Evolutionary conservation across 2,113 vertebrate species (phyloP).

Genomic region (Silurus meridionalis): DNA sequence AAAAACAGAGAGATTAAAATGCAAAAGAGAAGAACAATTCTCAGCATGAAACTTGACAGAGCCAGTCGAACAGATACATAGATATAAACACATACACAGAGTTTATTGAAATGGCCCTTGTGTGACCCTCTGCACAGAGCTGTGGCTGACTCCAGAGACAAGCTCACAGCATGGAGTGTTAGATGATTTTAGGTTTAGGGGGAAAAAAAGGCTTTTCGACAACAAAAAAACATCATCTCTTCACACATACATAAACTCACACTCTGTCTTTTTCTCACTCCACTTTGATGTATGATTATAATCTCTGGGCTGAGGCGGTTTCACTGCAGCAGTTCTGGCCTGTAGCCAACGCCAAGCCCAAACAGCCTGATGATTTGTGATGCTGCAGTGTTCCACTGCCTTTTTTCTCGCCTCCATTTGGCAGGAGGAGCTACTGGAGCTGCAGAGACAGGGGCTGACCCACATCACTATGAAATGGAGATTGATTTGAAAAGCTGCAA

Average conservation of each 20-base stretch:
- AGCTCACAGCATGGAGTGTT: slow-evolving; percentile 21
- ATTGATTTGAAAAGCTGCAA: slow-evolving; percentile 29
- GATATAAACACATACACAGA: background rate
- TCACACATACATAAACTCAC: slow-evolving; percentile 25
- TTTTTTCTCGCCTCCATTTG: slow-evolving; percentile 22
- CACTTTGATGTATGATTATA: slow-evolving; percentile 52
- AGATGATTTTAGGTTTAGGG: slow-evolving; percentile 19
- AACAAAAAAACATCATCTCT: slow-evolving; percentile 13
- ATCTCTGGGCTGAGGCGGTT: slow-evolving; percentile 41
- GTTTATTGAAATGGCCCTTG: background rate
- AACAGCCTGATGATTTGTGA: slow-evolving; percentile 50
- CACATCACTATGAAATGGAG: slow-evolving; percentile 25
- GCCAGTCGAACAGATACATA: background rate
- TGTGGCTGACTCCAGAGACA: background rate
- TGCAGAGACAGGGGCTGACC: slow-evolving; percentile 28
- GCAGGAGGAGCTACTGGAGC: slow-evolving; percentile 9
- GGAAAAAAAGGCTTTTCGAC: slow-evolving; percentile 13
- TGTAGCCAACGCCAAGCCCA: slow-evolving; percentile 29
- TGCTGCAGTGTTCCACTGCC: slow-evolving; percentile 44
- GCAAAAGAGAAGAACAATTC: background rate
- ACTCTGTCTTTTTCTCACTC: slow-evolving; percentile 1
- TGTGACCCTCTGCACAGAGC: slow-evolving; percentile 22
- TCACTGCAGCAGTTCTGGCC: slow-evolving; percentile 50
- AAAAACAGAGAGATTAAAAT: background rate
- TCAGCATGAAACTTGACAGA: background rate